Evolutionary conservation across 2,888 invertebrate genomes (phyloP).

Genomic region (Nezara viridula): DNA sequence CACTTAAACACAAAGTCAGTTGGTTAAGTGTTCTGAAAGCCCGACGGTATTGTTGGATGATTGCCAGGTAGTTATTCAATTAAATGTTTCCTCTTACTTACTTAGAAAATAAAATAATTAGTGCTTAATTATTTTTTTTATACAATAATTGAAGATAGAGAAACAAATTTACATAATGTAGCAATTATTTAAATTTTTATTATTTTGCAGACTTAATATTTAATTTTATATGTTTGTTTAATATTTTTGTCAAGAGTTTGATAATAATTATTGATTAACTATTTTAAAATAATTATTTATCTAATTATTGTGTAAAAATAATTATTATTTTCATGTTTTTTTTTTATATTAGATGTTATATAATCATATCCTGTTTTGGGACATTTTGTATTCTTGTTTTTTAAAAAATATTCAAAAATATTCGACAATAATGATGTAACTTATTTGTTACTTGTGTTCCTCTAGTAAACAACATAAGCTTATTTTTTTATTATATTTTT

Average conservation of each 20-base stretch:
- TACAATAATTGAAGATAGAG: background rate
- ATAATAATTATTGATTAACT: background rate
- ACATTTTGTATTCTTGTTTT: background rate
- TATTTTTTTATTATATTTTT: background rate
- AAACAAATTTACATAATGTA: background rate
- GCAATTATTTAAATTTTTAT: background rate
- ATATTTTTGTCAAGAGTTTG: too few relatives aligned
- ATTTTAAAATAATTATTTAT: too few relatives aligned
- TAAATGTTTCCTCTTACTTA: background rate
- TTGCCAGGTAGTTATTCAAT: background rate
- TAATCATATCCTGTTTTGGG: background rate
- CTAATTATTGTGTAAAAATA: too few relatives aligned
- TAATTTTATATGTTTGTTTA: background rate
- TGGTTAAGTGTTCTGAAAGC: background rate
- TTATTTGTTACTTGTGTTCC: background rate
- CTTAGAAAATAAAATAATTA: background rate
- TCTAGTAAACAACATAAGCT: background rate
- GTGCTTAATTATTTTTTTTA: background rate
- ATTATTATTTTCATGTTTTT: background rate
- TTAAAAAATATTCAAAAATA: too few relatives aligned
- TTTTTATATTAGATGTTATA: background rate
- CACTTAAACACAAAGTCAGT: background rate
- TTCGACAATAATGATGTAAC: background rate
- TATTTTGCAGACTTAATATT: background rate
- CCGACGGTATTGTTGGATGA: background rate